These are phyloP conservation scores for Reinhardtius hippoglossoides DNA, from an alignment of 2,113 vertebrate species.

Conservation along the genomic window DNA sequence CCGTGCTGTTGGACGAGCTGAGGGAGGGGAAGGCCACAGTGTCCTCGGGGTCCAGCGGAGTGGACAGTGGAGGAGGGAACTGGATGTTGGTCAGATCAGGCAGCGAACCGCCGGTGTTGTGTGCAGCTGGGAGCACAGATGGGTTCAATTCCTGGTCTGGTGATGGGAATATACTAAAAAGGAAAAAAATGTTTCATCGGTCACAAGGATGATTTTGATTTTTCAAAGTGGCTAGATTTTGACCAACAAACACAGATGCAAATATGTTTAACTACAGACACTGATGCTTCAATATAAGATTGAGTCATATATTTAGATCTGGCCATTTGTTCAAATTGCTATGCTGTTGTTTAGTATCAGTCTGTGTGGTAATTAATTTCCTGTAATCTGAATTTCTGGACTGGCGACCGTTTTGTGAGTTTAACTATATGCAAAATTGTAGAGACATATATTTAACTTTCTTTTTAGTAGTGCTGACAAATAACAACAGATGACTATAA, in stretches of 20 bases:
- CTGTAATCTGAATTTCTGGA: not conserved
- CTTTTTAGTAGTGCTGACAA: too few relatives aligned
- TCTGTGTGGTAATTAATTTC: not conserved
- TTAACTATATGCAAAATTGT: not conserved
- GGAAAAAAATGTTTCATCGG: slow-evolving; percentile 5
- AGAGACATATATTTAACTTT: not conserved
- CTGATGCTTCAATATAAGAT: too few relatives aligned
- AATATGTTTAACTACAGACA: too few relatives aligned
- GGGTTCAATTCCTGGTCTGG: slow-evolving; percentile 92
- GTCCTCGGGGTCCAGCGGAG: slow-evolving; percentile 94
- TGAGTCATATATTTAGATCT: too few relatives aligned
- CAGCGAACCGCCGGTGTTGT: slow-evolving; percentile 96
- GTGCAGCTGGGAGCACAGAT: slow-evolving; percentile 88
- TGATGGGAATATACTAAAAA: slow-evolving; percentile 92
- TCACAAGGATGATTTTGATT: not conserved
- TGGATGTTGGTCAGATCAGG: slow-evolving; percentile 98
- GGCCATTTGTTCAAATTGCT: too few relatives aligned
- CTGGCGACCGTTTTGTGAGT: not conserved
- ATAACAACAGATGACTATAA: not conserved
- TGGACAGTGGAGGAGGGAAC: slow-evolving; percentile 95
- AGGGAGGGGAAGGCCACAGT: slow-evolving; percentile 88
- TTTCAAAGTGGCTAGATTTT: too few relatives aligned
- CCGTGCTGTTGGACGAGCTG: slow-evolving; percentile 89
- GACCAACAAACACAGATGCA: too few relatives aligned
- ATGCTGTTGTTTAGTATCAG: too few relatives aligned